phyloP scores from a whole-genome alignment of 2,888 invertebrate genomes.

The Mesorhabditis sp. region DNA sequence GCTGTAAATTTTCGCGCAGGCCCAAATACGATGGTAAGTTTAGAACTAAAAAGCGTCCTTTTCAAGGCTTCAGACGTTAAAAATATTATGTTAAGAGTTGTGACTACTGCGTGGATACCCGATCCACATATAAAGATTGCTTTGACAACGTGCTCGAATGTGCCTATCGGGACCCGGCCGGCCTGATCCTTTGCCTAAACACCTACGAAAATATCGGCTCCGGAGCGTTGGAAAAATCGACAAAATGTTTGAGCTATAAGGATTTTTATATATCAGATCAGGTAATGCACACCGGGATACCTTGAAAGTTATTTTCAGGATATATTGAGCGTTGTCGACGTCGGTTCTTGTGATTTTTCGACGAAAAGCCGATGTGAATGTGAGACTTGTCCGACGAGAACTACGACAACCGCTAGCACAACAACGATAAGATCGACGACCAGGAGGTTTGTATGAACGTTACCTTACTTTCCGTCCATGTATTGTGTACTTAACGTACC shows the following conservation, averaged over 20 bases:
- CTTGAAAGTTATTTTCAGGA: constrained; percentile 2
- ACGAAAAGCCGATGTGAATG: constrained; percentile 32
- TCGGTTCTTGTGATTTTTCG: constrained; percentile 28
- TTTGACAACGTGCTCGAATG: constrained; percentile 45
- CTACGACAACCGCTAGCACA: constrained; percentile 11
- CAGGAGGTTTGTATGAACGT: no score
- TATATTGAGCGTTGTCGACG: constrained; percentile 17
- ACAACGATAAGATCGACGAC: constrained; percentile 2
- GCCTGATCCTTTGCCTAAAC: constrained; percentile 32
- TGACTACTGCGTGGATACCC: constrained; percentile 36
- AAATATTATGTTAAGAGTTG: constrained; percentile 20
- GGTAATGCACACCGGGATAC: constrained; percentile 17
- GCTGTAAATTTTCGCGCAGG: constrained; percentile 27
- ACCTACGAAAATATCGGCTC: constrained; percentile 30
- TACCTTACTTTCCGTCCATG: no score
- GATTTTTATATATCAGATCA: constrained; percentile 30
- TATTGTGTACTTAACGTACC: no score
- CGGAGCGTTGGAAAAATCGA: constrained; percentile 4
- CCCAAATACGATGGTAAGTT: constrained; percentile 19
- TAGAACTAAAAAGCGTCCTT: background rate
- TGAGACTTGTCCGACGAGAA: constrained; percentile 22
- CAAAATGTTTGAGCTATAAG: constrained; percentile 16
- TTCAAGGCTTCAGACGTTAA: background rate
- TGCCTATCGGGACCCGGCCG: constrained; percentile 41
- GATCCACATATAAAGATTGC: constrained; percentile 35